phyloP scores from a whole-genome alignment of 1,140 invertebrate species.

The Drosophila sturtevanti region DNA sequence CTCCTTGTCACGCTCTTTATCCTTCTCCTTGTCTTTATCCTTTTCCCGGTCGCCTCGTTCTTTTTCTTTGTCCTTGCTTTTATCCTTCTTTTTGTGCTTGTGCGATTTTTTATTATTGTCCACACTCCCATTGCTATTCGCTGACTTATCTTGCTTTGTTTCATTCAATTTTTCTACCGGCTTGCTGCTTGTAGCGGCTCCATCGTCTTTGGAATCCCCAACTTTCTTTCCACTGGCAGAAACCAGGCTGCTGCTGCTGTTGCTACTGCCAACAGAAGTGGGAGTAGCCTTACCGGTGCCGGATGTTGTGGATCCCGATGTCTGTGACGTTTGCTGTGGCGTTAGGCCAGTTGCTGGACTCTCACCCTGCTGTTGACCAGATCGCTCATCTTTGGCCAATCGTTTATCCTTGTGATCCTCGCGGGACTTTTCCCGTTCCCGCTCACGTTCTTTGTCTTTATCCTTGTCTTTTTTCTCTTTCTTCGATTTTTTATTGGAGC shows the following conservation, averaged over 20 bases:
- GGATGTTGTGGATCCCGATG: conserved; percentile 3
- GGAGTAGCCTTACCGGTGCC: conserved; percentile 61
- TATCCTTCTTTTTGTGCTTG: conserved; percentile 86
- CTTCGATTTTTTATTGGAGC: conserved; percentile 84
- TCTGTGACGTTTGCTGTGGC: not conserved
- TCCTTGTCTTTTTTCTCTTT: conserved; percentile 81
- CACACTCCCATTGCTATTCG: conserved; percentile 81
- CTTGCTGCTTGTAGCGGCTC: conserved; percentile 20
- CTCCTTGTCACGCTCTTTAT: conserved; percentile 55
- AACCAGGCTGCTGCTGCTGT: conserved; percentile 46
- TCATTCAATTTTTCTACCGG: conserved; percentile 41
- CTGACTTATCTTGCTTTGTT: conserved; percentile 35
- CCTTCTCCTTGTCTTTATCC: conserved; percentile 67
- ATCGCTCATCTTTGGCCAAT: conserved; percentile 70
- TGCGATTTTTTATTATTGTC: conserved; percentile 83
- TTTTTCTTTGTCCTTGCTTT: conserved; percentile 83
- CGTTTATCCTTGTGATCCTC: conserved; percentile 82
- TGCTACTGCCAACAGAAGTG: conserved; percentile 60
- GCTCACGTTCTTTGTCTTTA: conserved; percentile 83
- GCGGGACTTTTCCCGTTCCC: conserved; percentile 76
- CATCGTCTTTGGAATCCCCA: conserved; percentile 51
- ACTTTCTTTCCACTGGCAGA: conserved; percentile 33
- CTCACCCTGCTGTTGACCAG: conserved; percentile 38
- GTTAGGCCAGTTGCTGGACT: conserved; percentile 39
- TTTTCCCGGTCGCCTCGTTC: conserved; percentile 82